phyloP scores from a whole-genome alignment of 1,140 invertebrate genomes.

The Trichogramma pretiosum region DNA sequence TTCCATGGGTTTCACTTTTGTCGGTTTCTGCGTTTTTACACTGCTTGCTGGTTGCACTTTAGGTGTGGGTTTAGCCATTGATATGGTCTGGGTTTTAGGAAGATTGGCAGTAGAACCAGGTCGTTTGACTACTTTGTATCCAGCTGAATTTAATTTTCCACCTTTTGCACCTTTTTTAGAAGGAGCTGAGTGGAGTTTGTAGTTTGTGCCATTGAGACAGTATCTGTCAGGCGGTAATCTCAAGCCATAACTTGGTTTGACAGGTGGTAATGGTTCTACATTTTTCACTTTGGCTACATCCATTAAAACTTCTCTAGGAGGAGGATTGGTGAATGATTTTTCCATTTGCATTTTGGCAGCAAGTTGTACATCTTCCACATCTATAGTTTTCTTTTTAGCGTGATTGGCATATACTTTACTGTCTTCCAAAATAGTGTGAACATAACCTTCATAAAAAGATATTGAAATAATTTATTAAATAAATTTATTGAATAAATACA shows the following conservation, averaged over 20 bases:
- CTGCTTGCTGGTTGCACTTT: slow-evolving; percentile 52
- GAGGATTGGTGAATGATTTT: slow-evolving; percentile 81
- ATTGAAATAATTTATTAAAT: background rate
- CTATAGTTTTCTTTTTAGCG: slow-evolving; percentile 86
- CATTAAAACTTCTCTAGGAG: slow-evolving; percentile 79
- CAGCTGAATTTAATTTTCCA: slow-evolving; percentile 47
- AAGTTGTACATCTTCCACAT: slow-evolving; percentile 83
- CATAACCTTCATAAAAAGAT: slow-evolving; percentile 57
- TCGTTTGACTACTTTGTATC: slow-evolving; percentile 49
- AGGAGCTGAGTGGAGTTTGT: slow-evolving; percentile 49
- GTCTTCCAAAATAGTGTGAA: slow-evolving; percentile 85
- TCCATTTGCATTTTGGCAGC: slow-evolving; percentile 84
- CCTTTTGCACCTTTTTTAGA: slow-evolving; percentile 30
- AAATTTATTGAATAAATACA: background rate
- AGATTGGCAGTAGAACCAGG: slow-evolving; percentile 49
- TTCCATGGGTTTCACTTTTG: too few species aligned
- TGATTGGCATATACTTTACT: slow-evolving; percentile 82
- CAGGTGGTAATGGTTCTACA: slow-evolving; percentile 72
- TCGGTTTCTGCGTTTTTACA: too few species aligned
- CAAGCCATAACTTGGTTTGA: slow-evolving; percentile 85
- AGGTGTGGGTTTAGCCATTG: slow-evolving; percentile 63
- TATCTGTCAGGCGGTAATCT: slow-evolving; percentile 85
- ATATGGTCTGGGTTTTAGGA: slow-evolving; percentile 57
- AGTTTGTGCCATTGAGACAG: slow-evolving; percentile 74
- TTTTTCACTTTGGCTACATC: slow-evolving; percentile 86